Conservation (phyloP, 2,797 vertebrate species). For the Myiotriccus ornatus region DNA sequence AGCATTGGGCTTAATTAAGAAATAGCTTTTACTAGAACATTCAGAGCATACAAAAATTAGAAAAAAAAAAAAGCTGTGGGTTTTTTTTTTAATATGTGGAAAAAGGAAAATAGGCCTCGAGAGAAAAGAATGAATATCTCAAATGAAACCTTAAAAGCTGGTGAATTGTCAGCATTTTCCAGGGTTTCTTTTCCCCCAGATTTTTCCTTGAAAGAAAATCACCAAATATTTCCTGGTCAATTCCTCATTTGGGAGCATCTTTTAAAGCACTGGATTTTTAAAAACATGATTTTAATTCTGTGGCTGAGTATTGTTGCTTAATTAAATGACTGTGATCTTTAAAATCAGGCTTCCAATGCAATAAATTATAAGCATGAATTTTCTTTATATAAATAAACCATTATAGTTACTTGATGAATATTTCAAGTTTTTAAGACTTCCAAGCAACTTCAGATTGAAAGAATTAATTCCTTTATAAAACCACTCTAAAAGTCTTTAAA, state of each 20-base stretch:
- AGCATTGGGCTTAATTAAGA: neutral
- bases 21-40: neutral
- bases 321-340: neutral
- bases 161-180: neutral
- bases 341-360: neutral
- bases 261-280: neutral
- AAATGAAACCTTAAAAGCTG: neutral
- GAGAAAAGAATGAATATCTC: neutral
- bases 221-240: neutral
- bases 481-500: neutral
- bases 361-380: neutral
- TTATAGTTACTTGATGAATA: neutral
- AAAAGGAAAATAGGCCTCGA: neutral
- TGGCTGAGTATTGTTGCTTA: neutral
- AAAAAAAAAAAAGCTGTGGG: neutral
- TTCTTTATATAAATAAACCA: neutral
- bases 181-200: fast-evolving
- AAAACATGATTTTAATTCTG: neutral
- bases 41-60: neutral
- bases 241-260: neutral
- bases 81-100: neutral
- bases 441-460: neutral
- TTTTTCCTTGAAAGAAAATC: neutral
- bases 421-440: neutral
- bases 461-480: neutral